Percentiles rank a stretch among this genome's conserved stretches.
phyloP scores from a whole-genome alignment of 1,140 invertebrate species.

The Amyelois transitella region DNA sequence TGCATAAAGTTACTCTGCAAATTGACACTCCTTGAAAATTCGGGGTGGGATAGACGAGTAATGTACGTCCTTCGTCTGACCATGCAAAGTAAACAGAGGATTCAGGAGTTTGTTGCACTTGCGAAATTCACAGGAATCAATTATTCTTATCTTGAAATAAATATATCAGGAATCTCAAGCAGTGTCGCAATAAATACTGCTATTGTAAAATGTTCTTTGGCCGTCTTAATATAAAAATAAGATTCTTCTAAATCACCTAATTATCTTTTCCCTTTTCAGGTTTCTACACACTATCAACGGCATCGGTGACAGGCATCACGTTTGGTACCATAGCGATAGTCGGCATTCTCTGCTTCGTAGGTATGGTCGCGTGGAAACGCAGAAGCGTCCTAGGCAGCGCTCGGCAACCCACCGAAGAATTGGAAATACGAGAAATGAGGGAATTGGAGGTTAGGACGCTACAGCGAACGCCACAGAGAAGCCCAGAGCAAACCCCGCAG shows the following conservation, averaged over 20 bases:
- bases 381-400: conserved; percentile 27
- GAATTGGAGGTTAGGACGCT: neutral
- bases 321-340: conserved; percentile 36
- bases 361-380: conserved; percentile 46
- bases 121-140: too few species aligned
- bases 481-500: conserved; percentile 1
- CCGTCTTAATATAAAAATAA: neutral
- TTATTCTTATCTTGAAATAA: too few species aligned
- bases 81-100: too few species aligned
- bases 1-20: too few species aligned
- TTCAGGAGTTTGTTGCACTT: too few species aligned
- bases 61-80: too few species aligned
- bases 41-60: too few species aligned
- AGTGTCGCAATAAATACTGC: too few species aligned
- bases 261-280: conserved; percentile 24
- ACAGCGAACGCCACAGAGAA: neutral
- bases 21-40: too few species aligned
- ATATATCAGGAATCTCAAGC: too few species aligned
- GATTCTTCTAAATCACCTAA: neutral
- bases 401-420: conserved; percentile 15
- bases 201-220: too few species aligned
- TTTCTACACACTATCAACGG: conserved; percentile 49
- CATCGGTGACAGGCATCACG: conserved; percentile 43
- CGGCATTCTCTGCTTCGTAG: conserved; percentile 25
- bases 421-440: conserved; percentile 35